Evolutionary conservation across 2,113 vertebrate species (phyloP).

Genomic region (Caloenas nicobarica): DNA sequence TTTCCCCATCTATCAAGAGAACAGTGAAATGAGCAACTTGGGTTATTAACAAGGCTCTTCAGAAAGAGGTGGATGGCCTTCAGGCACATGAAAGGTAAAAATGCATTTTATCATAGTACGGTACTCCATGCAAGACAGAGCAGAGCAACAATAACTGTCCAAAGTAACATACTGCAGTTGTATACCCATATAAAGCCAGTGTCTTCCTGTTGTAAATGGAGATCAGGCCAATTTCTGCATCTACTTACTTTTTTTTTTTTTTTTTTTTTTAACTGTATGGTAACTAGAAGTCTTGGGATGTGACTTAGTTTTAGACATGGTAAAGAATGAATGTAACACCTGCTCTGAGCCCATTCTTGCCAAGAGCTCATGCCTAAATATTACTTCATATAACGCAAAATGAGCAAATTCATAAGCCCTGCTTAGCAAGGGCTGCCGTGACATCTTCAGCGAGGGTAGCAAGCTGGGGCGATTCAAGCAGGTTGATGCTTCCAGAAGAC

Average conservation of each 20-base stretch:
- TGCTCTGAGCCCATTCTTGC: slow-evolving; percentile 82
- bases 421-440: slow-evolving; percentile 95
- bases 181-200: slow-evolving; percentile 79
- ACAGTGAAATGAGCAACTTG: slow-evolving; percentile 77
- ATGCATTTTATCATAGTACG: slow-evolving; percentile 78
- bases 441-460: slow-evolving; percentile 96
- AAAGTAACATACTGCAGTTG: slow-evolving; percentile 72
- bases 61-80: slow-evolving; percentile 79
- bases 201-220: slow-evolving; percentile 78
- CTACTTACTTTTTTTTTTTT: slow-evolving; percentile 39
- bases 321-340: slow-evolving; percentile 78
- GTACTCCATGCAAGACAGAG: slow-evolving; percentile 86
- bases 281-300: slow-evolving; percentile 77
- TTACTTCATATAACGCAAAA: slow-evolving; percentile 67
- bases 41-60: slow-evolving; percentile 80
- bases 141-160: slow-evolving; percentile 81
- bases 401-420: slow-evolving; percentile 93
- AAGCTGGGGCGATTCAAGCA: slow-evolving; percentile 93
- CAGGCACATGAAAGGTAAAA: slow-evolving; percentile 85
- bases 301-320: slow-evolving; percentile 75
- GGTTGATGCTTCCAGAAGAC: slow-evolving; percentile 95
- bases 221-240: slow-evolving; percentile 79
- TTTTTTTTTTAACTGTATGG: slow-evolving; percentile 58
- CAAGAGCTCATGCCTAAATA: slow-evolving; percentile 83
- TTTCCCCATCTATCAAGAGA: slow-evolving; percentile 69